Evolutionary conservation across 92 coral and sea anemone species (phyloP).

Genomic region (Bergia puertoricense): DNA sequence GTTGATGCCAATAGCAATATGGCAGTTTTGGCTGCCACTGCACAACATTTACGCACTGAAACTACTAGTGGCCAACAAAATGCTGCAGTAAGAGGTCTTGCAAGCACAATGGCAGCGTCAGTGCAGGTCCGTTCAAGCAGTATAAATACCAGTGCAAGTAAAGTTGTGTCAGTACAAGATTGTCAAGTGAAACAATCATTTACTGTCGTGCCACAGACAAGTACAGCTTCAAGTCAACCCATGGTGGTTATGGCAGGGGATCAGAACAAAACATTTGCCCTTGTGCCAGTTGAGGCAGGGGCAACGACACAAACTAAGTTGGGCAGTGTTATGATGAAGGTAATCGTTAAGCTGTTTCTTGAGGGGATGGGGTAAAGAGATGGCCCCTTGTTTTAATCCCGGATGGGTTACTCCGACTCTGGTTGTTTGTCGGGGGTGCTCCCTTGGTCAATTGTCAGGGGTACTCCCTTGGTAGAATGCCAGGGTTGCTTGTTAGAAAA

Average conservation of each 20-base stretch:
- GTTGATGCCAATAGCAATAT: conserved; percentile 14
- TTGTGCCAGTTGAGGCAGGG: conserved; percentile 33
- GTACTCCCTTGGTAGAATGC: no score
- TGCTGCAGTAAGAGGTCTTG: not conserved
- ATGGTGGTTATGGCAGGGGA: conserved; percentile 34
- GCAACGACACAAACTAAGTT: conserved; percentile 12
- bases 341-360: not conserved
- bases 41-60: conserved; percentile 18
- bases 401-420: no score
- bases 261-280: conserved; percentile 41
- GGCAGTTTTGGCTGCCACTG: conserved; percentile 7
- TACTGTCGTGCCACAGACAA: conserved; percentile 11
- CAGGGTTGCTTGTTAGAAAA: no score
- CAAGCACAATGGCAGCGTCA: not conserved
- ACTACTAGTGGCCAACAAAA: not conserved
- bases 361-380: not conserved
- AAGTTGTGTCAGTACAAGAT: not conserved
- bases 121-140: conserved; percentile 1
- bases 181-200: conserved; percentile 6
- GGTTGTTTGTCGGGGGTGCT: no score
- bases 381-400: not conserved
- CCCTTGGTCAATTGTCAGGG: no score
- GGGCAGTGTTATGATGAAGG: not conserved
- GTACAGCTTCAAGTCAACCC: conserved; percentile 11
- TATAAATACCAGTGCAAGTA: not conserved